Conservation (phyloP, 2,888 invertebrate genomes). For the Cremastobaeus sp. region DNA sequence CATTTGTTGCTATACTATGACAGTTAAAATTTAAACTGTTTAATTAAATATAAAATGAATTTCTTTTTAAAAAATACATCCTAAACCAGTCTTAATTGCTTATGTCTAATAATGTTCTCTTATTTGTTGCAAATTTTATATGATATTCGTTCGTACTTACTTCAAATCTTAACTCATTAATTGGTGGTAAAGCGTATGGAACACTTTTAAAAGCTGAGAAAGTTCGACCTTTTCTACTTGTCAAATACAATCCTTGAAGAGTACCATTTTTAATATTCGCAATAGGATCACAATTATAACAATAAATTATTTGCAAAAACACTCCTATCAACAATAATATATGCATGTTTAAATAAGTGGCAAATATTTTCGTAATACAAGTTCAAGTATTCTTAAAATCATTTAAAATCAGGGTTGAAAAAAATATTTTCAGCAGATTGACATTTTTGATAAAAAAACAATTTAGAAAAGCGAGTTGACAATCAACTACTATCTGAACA, state of each 20-base stretch:
- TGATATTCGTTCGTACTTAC: slow-evolving; percentile 74
- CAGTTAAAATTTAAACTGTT: no score
- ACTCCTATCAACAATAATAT: background rate
- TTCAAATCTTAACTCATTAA: slow-evolving; percentile 83
- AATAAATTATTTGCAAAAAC: slow-evolving; percentile 15
- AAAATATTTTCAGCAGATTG: background rate
- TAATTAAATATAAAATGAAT: no score
- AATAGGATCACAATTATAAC: slow-evolving; percentile 62
- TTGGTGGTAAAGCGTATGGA: slow-evolving; percentile 83
- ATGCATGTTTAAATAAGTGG: background rate
- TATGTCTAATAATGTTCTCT: no score
- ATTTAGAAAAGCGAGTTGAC: background rate
- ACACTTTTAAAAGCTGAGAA: slow-evolving; percentile 83
- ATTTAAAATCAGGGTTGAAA: no score
- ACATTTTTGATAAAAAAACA: background rate
- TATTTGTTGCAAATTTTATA: background rate
- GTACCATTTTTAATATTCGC: slow-evolving; percentile 79
- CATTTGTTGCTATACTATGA: no score
- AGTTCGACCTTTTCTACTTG: slow-evolving; percentile 80
- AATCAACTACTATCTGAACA: slow-evolving; percentile 28
- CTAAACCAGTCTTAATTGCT: no score
- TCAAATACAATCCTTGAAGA: slow-evolving; percentile 80
- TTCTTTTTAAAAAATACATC: no score
- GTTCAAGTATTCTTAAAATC: no score
- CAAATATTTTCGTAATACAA: background rate